A percentile compares a stretch with the other conserved stretches of the same genome.
Evolutionary conservation across 2,888 invertebrate genomes (phyloP).

Genomic region (Exephanes ischioxanthus): DNA sequence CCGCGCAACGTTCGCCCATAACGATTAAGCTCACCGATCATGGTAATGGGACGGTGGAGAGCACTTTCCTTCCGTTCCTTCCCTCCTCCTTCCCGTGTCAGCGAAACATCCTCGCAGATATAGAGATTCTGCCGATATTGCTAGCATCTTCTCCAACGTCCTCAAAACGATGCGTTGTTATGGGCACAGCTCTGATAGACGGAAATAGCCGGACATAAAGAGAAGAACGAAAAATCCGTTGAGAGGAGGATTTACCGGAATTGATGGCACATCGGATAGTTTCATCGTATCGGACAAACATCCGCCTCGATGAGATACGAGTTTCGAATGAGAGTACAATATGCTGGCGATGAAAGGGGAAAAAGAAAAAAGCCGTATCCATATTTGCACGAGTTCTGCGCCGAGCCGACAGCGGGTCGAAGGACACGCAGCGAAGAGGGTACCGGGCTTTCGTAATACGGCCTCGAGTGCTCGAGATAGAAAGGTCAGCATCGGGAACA

Average conservation of each 20-base stretch:
- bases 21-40: conserved; percentile 34
- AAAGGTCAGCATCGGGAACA: conserved; percentile 54
- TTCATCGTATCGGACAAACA: neutral
- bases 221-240: neutral
- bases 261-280: neutral
- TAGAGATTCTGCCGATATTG: conserved; percentile 14
- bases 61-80: neutral
- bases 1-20: conserved; percentile 34
- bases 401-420: neutral
- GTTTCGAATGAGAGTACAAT: neutral
- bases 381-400: neutral
- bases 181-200: neutral
- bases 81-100: conserved; percentile 10
- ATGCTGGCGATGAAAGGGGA: neutral
- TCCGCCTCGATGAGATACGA: neutral
- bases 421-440: neutral
- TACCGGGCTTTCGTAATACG: neutral
- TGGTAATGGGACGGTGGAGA: conserved; percentile 13
- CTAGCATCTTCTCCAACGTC: neutral
- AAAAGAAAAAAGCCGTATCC: neutral
- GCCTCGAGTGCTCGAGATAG: conserved; percentile 19
- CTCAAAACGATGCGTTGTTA: neutral
- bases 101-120: conserved; percentile 14
- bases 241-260: neutral
- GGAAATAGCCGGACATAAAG: neutral